These are phyloP conservation scores for Liasis olivaceus DNA, from an alignment of 2,797 vertebrate genomes.

Conservation along the genomic window DNA sequence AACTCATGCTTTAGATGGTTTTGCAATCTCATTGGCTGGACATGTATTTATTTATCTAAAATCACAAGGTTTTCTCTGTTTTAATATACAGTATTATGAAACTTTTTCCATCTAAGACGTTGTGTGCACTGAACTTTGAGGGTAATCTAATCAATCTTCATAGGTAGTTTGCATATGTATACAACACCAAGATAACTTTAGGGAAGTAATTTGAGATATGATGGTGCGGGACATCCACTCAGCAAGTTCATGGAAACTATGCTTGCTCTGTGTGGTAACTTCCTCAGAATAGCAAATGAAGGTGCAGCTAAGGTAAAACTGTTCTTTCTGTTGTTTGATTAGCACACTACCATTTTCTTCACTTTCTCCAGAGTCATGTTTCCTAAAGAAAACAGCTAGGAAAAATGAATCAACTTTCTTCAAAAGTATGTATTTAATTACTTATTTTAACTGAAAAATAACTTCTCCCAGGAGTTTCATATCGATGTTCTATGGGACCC, in stretches of 20 bases:
- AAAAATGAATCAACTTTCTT: slow-evolving; percentile 3
- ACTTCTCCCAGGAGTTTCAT: not conserved
- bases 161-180: slow-evolving; percentile 26
- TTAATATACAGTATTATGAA: slow-evolving; percentile 23
- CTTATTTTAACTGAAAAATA: not conserved
- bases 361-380: not conserved
- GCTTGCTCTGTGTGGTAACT: slow-evolving; percentile 44
- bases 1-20: not conserved
- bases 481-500: not conserved
- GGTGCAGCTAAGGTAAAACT: slow-evolving; percentile 11
- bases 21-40: not conserved
- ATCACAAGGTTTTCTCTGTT: not conserved
- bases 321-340: slow-evolving; percentile 18
- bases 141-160: slow-evolving; percentile 57
- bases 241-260: slow-evolving; percentile 61
- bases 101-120: slow-evolving; percentile 16
- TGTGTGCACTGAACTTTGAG: slow-evolving; percentile 25
- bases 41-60: slow-evolving; percentile 23
- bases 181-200: slow-evolving; percentile 58
- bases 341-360: not conserved
- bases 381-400: not conserved
- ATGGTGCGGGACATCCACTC: slow-evolving; percentile 55
- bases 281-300: slow-evolving; percentile 51
- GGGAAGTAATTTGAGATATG: slow-evolving; percentile 65
- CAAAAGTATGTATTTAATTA: not conserved